A percentile compares a stretch with the other conserved stretches of the same genome.
Evolutionary conservation across 2,888 invertebrate genomes (phyloP).

Genomic region (Baccha elongata): DNA sequence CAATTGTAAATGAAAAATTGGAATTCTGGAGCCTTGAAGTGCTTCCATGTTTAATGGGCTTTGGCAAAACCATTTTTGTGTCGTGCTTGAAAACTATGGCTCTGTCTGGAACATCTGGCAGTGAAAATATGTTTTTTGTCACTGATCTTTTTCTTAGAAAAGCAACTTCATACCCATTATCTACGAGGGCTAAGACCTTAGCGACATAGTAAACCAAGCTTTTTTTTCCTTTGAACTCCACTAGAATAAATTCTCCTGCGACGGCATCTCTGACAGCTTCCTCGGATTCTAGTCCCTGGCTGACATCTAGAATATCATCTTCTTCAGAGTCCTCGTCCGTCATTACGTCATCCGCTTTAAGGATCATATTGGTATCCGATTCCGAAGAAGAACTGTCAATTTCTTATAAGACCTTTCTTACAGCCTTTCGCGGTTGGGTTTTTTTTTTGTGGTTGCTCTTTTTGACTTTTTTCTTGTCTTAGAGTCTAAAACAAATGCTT

Average conservation of each 20-base stretch:
- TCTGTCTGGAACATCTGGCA: background rate
- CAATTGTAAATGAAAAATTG: background rate
- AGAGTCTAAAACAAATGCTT: slow-evolving; percentile 28
- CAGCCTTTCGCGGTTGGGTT: background rate
- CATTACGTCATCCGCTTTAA: slow-evolving; percentile 5
- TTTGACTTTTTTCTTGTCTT: background rate
- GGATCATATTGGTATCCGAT: slow-evolving; percentile 3
- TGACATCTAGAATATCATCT: background rate
- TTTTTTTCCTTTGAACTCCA: slow-evolving; percentile 15
- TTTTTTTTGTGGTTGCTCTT: background rate
- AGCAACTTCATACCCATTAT: slow-evolving; percentile 6
- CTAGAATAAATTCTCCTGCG: slow-evolving; percentile 20
- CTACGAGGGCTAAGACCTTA: slow-evolving; percentile 1
- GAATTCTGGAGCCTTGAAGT: slow-evolving; percentile 15
- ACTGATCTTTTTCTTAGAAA: slow-evolving; percentile 10
- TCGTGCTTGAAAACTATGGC: background rate
- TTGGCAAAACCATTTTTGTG: background rate
- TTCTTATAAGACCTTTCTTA: background rate
- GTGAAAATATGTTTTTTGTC: background rate
- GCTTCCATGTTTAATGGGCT: background rate
- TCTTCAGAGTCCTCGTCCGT: slow-evolving; percentile 9
- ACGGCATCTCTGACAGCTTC: slow-evolving; percentile 3
- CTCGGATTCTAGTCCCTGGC: background rate
- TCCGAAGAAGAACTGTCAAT: slow-evolving; percentile 6
- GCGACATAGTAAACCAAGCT: slow-evolving; percentile 13